Evolutionary conservation across 2,888 invertebrate genomes (phyloP).

Genomic region (Apodemia zela): DNA sequence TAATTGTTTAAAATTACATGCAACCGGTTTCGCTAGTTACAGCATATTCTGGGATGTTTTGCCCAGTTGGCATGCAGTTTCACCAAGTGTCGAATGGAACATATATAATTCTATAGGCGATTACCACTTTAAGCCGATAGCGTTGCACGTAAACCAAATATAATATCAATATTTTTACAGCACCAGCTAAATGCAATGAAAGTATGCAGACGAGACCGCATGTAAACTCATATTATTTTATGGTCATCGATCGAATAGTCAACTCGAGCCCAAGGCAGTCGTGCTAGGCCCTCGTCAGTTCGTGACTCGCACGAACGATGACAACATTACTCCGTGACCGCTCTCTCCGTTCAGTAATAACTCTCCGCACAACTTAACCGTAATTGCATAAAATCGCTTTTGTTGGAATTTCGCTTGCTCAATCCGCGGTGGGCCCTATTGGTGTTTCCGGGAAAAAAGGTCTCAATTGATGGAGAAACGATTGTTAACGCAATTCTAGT

Average conservation of each 20-base stretch:
- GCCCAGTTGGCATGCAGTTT: too few relatives aligned
- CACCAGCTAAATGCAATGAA: too few relatives aligned
- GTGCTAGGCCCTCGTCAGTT: conserved; percentile 35
- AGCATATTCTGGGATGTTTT: too few relatives aligned
- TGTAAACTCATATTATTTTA: too few relatives aligned
- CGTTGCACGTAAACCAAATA: too few relatives aligned
- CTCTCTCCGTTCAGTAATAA: conserved; percentile 67
- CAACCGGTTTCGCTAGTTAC: too few relatives aligned
- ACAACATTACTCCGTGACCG: conserved; percentile 50
- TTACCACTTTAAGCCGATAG: too few relatives aligned
- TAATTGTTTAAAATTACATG: too few relatives aligned
- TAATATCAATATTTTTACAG: too few relatives aligned
- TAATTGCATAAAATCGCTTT: conserved; percentile 76
- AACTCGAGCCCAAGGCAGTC: not conserved
- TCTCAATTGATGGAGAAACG: conserved; percentile 18
- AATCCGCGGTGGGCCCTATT: conserved; percentile 56
- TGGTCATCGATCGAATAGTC: not conserved
- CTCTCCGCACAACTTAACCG: conserved; percentile 64
- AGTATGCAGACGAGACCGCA: too few relatives aligned
- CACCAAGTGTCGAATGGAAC: too few relatives aligned
- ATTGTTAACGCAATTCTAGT: conserved; percentile 14
- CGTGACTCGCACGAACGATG: conserved; percentile 59
- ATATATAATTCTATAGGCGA: too few relatives aligned
- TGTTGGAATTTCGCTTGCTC: conserved; percentile 69
- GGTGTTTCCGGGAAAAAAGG: conserved; percentile 55